Evolutionary conservation across 1,140 invertebrate species (phyloP).

Genomic region (Myzus persicae): DNA sequence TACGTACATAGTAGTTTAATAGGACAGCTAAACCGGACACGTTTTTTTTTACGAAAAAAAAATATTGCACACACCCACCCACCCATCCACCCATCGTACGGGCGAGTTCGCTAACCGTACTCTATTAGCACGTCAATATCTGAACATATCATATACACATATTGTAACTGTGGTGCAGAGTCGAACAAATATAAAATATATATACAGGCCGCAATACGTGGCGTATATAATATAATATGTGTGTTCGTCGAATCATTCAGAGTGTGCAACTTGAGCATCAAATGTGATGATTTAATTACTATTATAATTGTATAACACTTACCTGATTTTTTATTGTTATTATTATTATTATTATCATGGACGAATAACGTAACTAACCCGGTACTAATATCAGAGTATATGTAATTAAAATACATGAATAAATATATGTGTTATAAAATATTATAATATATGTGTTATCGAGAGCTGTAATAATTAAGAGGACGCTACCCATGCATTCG

Average conservation of each 20-base stretch:
- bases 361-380: not conserved
- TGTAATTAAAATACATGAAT: too few relatives aligned
- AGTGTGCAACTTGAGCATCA: not conserved
- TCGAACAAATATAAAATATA: not conserved
- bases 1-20: not conserved
- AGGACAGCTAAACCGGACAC: slow-evolving; percentile 38
- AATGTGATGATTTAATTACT: not conserved
- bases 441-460: too few relatives aligned
- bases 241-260: too few relatives aligned
- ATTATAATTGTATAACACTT: not conserved
- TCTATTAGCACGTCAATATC: not conserved
- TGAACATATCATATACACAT: not conserved
- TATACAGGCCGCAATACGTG: too few relatives aligned
- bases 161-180: not conserved
- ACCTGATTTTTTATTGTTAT: too few relatives aligned
- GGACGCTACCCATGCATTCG: too few relatives aligned
- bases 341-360: not conserved
- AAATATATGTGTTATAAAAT: too few relatives aligned
- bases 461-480: not conserved
- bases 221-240: too few relatives aligned
- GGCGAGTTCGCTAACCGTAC: not conserved
- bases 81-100: not conserved
- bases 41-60: slow-evolving; percentile 35
- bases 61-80: not conserved
- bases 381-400: not conserved